These are phyloP conservation scores for Odontophorus gujanensis DNA, from an alignment of 2,113 vertebrate species.

Conservation along the genomic window DNA sequence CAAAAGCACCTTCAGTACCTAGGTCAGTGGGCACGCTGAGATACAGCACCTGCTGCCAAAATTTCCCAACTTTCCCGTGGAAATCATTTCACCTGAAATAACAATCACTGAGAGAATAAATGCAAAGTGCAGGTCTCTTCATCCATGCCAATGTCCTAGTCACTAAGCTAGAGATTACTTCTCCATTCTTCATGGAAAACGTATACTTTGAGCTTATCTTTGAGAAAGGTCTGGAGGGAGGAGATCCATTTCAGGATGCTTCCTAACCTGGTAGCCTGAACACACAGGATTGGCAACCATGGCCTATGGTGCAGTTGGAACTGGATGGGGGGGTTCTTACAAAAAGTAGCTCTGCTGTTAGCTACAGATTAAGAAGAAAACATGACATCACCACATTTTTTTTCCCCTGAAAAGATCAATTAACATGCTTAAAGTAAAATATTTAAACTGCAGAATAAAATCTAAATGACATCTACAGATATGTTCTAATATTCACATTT, in stretches of 20 bases:
- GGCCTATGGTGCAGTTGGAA: background rate
- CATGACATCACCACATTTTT: background rate
- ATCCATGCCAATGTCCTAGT: background rate
- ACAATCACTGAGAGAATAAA: background rate
- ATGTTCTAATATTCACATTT: background rate
- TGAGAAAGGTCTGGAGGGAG: background rate
- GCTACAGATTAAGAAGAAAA: background rate
- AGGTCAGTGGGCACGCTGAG: background rate
- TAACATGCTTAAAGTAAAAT: background rate
- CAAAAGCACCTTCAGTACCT: background rate
- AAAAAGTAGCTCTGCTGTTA: background rate
- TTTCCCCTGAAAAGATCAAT: background rate
- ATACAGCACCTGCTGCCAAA: background rate
- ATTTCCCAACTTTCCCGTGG: background rate
- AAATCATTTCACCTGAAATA: background rate
- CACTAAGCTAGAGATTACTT: background rate
- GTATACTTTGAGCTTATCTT: background rate
- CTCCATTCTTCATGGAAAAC: background rate
- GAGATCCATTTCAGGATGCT: background rate
- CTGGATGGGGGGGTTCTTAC: accelerated
- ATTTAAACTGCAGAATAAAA: background rate
- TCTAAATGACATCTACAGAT: accelerated
- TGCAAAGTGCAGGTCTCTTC: background rate
- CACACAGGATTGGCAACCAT: background rate
- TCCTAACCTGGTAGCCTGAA: background rate